Conservation (phyloP, 2,113 vertebrate species). For the Callospermophilus lateralis region DNA sequence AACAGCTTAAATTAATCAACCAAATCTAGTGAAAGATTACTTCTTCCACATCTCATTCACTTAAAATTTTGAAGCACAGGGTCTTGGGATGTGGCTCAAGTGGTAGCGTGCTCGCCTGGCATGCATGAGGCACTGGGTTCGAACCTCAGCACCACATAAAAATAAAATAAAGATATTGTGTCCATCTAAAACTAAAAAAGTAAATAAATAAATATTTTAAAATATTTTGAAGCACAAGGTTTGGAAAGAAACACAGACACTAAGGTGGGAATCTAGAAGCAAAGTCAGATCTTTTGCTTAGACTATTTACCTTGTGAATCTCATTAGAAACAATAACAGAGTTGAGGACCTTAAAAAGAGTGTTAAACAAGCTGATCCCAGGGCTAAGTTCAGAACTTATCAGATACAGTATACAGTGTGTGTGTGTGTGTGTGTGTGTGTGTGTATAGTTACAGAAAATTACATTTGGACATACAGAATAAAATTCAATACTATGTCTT, state of each 20-base stretch:
- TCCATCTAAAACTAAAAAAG: no score
- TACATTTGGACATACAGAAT: background rate
- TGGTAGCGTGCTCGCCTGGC: no score
- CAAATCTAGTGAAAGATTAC: background rate
- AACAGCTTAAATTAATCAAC: background rate
- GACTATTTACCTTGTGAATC: background rate
- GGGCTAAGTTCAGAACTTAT: background rate
- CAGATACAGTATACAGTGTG: background rate
- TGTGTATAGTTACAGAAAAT: background rate
- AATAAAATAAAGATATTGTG: no score
- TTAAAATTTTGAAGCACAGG: background rate
- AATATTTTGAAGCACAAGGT: no score
- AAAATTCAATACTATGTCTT: background rate
- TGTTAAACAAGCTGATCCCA: background rate
- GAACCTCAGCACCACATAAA: no score
- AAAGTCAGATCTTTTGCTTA: constrained; percentile 8
- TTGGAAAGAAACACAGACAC: background rate
- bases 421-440: no score
- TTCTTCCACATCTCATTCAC: background rate
- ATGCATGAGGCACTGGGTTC: no score
- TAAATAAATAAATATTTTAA: no score
- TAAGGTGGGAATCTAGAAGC: background rate
- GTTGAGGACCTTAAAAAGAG: background rate
- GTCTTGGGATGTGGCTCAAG: background rate
- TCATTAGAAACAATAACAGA: background rate